These are phyloP conservation scores for Rhodinocichla rosea DNA, from an alignment of 2,113 vertebrate species.

Conservation along the genomic window DNA sequence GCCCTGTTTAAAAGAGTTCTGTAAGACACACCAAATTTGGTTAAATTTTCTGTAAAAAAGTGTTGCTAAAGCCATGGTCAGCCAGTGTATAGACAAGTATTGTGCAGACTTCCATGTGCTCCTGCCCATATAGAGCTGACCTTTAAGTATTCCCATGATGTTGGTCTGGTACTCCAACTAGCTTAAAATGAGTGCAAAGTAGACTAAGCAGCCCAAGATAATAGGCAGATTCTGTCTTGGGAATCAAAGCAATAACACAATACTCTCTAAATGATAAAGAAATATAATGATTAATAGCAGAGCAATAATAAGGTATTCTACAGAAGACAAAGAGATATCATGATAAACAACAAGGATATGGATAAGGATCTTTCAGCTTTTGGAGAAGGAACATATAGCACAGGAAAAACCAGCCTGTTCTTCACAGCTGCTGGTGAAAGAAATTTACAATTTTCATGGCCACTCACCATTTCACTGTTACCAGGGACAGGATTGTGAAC, in stretches of 20 bases:
- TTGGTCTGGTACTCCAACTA: not conserved
- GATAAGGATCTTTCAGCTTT: not conserved
- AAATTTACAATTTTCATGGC: not conserved
- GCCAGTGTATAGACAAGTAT: not conserved
- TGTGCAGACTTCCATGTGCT: not conserved
- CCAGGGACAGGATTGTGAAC: not conserved
- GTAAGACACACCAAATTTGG: not conserved
- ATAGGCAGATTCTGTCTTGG: not conserved
- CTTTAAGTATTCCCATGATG: not conserved
- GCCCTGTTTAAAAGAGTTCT: not conserved
- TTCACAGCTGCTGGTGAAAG: not conserved
- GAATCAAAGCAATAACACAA: not conserved
- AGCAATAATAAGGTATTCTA: not conserved
- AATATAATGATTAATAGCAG: not conserved
- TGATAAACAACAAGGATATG: not conserved
- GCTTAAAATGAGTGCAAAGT: not conserved
- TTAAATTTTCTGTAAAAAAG: not conserved
- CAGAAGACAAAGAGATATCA: not conserved
- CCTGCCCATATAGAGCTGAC: not conserved
- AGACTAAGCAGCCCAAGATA: not conserved
- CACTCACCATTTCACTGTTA: conserved; percentile 56
- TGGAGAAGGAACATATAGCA: not conserved
- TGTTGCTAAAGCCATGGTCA: not conserved
- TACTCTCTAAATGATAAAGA: not conserved
- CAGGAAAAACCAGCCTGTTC: not conserved